phyloP scores from a whole-genome alignment of 2,113 vertebrate genomes.

The Bothrops jararaca region DNA sequence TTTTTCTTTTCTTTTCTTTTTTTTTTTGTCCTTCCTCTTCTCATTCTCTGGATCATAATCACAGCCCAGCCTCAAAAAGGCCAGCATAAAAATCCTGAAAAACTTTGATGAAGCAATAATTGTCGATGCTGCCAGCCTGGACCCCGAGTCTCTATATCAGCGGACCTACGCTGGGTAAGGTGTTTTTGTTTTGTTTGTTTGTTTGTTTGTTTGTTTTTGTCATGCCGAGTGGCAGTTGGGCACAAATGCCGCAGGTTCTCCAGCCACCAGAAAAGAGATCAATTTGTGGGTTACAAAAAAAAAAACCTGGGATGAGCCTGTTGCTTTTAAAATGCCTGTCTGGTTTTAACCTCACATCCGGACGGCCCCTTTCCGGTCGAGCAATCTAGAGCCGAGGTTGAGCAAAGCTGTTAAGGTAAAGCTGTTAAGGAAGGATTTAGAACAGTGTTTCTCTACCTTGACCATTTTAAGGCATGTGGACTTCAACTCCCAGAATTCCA shows the following conservation, averaged over 20 bases:
- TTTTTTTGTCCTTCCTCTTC: no score
- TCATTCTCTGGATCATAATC: constrained; percentile 22
- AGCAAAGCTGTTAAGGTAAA: not conserved
- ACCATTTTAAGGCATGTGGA: no score
- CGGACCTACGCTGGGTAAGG: constrained; percentile 94
- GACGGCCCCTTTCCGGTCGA: not conserved
- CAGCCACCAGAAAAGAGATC: not conserved
- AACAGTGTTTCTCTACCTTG: no score
- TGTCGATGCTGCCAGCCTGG: constrained; percentile 92
- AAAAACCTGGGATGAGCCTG: not conserved
- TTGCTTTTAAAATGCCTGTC: not conserved
- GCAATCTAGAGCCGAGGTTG: not conserved
- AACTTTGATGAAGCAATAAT: constrained; percentile 99
- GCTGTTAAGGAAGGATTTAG: not conserved
- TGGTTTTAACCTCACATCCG: not conserved
- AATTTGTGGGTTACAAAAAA: not conserved
- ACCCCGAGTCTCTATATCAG: constrained; percentile 95
- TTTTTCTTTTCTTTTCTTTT: not conserved
- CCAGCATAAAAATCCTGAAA: constrained; percentile 95
- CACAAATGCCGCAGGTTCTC: not conserved
- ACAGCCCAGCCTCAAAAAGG: constrained; percentile 81
- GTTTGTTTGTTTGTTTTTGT: not conserved
- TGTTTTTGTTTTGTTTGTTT: no score
- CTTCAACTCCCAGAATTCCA: no score
- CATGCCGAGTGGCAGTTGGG: fast-evolving